These are phyloP conservation scores for Pseudomyrmex sp. DNA, from an alignment of 1,140 invertebrate species.

Conservation along the genomic window DNA sequence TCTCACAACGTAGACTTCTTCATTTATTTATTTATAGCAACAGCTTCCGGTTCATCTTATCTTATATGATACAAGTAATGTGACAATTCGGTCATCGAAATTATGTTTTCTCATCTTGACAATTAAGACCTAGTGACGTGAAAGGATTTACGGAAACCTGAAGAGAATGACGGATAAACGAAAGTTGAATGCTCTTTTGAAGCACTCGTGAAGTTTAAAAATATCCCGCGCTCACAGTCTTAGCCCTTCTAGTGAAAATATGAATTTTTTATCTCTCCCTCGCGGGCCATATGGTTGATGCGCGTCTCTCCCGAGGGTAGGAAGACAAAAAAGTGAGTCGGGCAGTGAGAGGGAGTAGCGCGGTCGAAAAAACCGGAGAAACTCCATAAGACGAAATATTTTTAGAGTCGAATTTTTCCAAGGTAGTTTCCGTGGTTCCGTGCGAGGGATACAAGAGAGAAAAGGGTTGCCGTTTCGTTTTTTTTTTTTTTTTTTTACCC, in stretches of 20 bases:
- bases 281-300: slow-evolving; percentile 72
- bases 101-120: background rate
- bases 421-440: slow-evolving; percentile 67
- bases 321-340: slow-evolving; percentile 67
- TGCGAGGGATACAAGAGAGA: slow-evolving; percentile 53
- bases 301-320: slow-evolving; percentile 62
- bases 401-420: slow-evolving; percentile 72
- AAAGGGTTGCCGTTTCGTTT: slow-evolving; percentile 65
- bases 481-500: slow-evolving; percentile 9
- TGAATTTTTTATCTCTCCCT: slow-evolving; percentile 77
- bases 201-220: slow-evolving; percentile 66
- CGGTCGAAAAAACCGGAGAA: slow-evolving; percentile 51
- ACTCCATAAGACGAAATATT: slow-evolving; percentile 64
- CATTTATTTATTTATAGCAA: no score
- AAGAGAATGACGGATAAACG: slow-evolving; percentile 41
- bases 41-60: background rate
- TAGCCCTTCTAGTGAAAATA: slow-evolving; percentile 82
- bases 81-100: background rate
- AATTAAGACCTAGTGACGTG: background rate
- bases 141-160: slow-evolving; percentile 38
- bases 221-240: slow-evolving; percentile 57
- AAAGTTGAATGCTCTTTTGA: slow-evolving; percentile 67
- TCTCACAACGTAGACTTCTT: no score
- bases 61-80: background rate
- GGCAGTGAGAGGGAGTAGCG: slow-evolving; percentile 33